Evolutionary conservation across 2,113 vertebrate genomes (phyloP), one percentile per base, ranked within the genome.

Genomic region (Hypocryptadius cinnamomeus): DNA sequence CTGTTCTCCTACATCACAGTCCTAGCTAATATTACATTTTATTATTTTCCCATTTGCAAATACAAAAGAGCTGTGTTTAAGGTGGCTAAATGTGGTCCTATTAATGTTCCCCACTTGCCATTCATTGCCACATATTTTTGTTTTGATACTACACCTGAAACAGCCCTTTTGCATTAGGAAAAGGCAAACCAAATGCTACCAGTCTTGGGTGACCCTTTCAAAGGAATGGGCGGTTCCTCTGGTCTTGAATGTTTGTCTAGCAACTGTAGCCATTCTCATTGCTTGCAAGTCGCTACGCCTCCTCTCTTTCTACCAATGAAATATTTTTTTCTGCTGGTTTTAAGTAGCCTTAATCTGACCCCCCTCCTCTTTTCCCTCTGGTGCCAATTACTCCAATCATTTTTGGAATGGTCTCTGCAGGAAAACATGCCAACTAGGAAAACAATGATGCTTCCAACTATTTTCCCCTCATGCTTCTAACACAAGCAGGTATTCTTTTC

Each of bases 291-390:
- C 72, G 66, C 33, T 11, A 1, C 37, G 80, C 31, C 1, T 5
- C 48, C 74, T 37, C 35, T 53, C 14, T 53, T 28, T 60, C 31
- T 79, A 74, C 23, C 56, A 45, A 14, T 22, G 15, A 42, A 61
- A 84, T 35, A 2, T 11, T 15, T 50, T 63, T 63, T 71, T 33
- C 45, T 82, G 10, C 56, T 94, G 44, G 79, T 83, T 92, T 80
- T 63, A 40, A 40, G 37, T 86, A 70, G 40, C 40, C 59, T 90
- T 85, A 87, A 50, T 85, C 44, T 89, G 85, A 90, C 44, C 30
- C 81, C 40, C 18, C 66, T 92, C 89, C 85, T 86, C 84, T 79
- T 87, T 95, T 95, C 91, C 85, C 73, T 72, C 61, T 82, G 79
- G 37, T 96, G 54, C 77, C 73, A 91, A 87, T 77, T 95, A 93